Base-by-base conservation (phyloP, 2,888 invertebrate genomes). In the Glaucopsyche alexis region DNA sequence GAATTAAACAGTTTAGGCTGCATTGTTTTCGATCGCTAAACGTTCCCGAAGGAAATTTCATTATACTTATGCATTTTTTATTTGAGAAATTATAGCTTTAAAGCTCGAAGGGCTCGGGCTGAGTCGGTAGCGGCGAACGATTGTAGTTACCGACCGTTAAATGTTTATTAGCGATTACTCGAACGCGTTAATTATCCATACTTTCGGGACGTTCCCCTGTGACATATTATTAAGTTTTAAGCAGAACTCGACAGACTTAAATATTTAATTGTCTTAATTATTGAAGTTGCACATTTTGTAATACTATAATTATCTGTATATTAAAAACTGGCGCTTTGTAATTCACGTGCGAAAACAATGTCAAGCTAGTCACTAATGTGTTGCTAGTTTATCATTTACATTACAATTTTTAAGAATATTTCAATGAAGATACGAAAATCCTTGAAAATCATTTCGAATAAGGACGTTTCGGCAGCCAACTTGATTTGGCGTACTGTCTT, bases 1-100 rank as follows among this genome's bases (percentile, higher is more conserved):
- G 90, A 89, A 91, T 91, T 89, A 88, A 88, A 90, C 88, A 88
- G 85, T 90, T 91, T 89, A 86, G 88, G 85, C 85, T 85, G 90
- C 88, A 89, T 90, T 90, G 89, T 89, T 85, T 84, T 83, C 83
- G 45, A 82, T 83, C 82, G 82, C 66, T 72, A 72, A 80, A 74
- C 79, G 78, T 77, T 78, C 74, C 76, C 82, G 82, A 80, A 79
- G 79, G 80, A 77, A 81, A 83, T 83, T 82, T 82, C 80, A 81
- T 83, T 84, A 79, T 78, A 76, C 78, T 76, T 76, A 78, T 78
- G 71, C 75, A 77, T 80, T 79, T 81, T 78, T 78, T 75, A 74
- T 67, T 72, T 45, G 67, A n/a, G 71, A 72, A 67, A 72, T 67
- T 65, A 52, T 71, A 67, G 29, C 29, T 29, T 9, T 6, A 29